phyloP scores from a whole-genome alignment of 2,888 invertebrate genomes.

The Nycteola revayana region DNA sequence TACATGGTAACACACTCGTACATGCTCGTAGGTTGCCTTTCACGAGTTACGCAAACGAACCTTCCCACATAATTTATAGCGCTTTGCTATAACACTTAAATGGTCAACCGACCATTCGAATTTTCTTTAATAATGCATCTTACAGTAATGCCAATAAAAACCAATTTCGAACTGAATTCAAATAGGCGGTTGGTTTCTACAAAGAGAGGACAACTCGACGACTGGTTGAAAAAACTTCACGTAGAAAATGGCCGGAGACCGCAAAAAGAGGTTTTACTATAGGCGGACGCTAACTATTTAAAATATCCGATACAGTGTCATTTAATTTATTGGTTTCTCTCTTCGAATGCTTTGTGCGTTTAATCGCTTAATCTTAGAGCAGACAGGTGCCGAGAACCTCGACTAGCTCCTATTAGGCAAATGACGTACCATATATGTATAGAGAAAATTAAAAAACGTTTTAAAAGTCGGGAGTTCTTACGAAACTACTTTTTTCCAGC shows the following conservation, averaged over 20 bases:
- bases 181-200: no score
- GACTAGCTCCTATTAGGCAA: conserved; percentile 44
- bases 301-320: conserved; percentile 45
- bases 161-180: no score
- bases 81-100: no score
- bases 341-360: conserved; percentile 26
- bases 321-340: conserved; percentile 46
- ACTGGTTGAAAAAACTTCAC: conserved; percentile 42
- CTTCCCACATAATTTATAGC: conserved; percentile 64
- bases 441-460: conserved; percentile 27
- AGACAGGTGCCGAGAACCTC: conserved; percentile 40
- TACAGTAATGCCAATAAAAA: no score
- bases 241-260: conserved; percentile 32
- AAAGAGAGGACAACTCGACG: conserved; percentile 33
- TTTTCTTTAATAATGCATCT: no score
- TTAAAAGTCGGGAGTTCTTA: conserved; percentile 20
- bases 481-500: conserved; percentile 16
- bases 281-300: conserved; percentile 41
- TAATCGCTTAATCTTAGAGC: conserved; percentile 56
- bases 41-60: conserved; percentile 53
- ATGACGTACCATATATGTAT: conserved; percentile 35
- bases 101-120: no score
- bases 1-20: no score
- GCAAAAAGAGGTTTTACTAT: conserved; percentile 48
- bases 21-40: conserved; percentile 42